phyloP scores from a whole-genome alignment of 2,113 vertebrate species.

The Ahaetulla prasina region DNA sequence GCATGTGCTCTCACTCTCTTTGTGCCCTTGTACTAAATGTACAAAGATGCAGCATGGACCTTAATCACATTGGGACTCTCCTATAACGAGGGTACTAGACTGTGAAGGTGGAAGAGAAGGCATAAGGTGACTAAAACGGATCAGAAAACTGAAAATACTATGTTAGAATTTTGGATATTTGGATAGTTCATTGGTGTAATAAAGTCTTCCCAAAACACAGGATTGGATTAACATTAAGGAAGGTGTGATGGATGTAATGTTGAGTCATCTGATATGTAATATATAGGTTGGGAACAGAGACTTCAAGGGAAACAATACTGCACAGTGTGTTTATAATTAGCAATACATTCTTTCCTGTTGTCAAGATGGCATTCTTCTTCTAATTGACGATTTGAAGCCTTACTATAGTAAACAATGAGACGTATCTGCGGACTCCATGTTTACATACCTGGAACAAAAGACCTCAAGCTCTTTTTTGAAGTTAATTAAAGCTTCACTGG shows the following conservation, averaged over 20 bases:
- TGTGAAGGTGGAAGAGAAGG: not conserved
- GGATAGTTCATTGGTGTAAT: not conserved
- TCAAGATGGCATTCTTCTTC: constrained; percentile 55
- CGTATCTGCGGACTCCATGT: constrained; percentile 52
- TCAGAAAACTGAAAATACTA: not conserved
- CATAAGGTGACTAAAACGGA: not conserved
- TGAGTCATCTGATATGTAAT: constrained; percentile 27
- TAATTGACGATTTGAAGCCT: constrained; percentile 64
- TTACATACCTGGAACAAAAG: constrained; percentile 53
- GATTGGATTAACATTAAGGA: not conserved
- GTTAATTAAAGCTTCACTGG: constrained; percentile 63
- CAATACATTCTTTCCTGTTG: constrained; percentile 51
- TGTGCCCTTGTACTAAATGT: not conserved
- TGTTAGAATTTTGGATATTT: not conserved
- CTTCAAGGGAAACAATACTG: constrained; percentile 17
- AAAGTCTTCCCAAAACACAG: not conserved
- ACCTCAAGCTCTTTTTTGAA: constrained; percentile 56
- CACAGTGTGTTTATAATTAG: constrained; percentile 31
- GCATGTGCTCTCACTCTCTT: not conserved
- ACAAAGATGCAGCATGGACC: not conserved
- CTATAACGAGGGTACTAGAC: not conserved
- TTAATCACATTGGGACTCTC: not conserved
- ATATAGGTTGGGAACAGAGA: constrained; percentile 16
- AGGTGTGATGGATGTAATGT: not conserved
- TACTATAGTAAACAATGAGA: constrained; percentile 39